Conservation (phyloP, 2,888 invertebrate genomes). For the Watsonalla binaria region DNA sequence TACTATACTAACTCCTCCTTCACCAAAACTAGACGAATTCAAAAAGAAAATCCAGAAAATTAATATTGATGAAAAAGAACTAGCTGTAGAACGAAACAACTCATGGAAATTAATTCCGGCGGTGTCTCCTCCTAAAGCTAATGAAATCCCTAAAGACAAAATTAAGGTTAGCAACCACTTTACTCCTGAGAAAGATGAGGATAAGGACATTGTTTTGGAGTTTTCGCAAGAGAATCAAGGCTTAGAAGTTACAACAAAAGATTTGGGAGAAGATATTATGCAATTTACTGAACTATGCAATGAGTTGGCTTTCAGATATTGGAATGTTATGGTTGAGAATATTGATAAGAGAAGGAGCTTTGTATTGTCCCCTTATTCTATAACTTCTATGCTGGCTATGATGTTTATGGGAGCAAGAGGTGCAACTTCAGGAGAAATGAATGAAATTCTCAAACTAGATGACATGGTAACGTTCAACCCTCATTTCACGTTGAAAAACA, state of each 20-base stretch:
- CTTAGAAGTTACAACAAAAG: constrained; percentile 85
- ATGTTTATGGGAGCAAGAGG: constrained; percentile 92
- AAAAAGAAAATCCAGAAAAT: constrained; percentile 73
- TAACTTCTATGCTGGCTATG: constrained; percentile 93
- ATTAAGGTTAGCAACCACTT: constrained; percentile 46
- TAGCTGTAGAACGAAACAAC: constrained; percentile 56
- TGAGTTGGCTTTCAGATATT: constrained; percentile 90
- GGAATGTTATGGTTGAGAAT: constrained; percentile 84
- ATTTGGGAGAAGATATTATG: constrained; percentile 85
- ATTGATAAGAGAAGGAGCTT: constrained; percentile 87
- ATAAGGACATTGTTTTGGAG: constrained; percentile 62
- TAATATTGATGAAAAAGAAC: constrained; percentile 66
- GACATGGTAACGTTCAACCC: constrained; percentile 95
- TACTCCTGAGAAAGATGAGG: constrained; percentile 33
- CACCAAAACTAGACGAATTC: constrained; percentile 65
- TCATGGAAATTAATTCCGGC: constrained; percentile 81
- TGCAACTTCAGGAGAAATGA: constrained; percentile 93
- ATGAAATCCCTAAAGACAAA: constrained; percentile 59
- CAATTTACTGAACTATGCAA: constrained; percentile 89
- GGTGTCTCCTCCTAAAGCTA: constrained; percentile 69
- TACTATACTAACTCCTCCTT: constrained; percentile 30
- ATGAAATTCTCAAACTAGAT: constrained; percentile 89
- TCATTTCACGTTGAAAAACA: constrained; percentile 90
- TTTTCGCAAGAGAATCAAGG: constrained; percentile 79
- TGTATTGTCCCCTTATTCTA: constrained; percentile 90